A percentile compares a stretch with the other conserved stretches of the same genome.
phyloP scores from a whole-genome alignment of 2,113 vertebrate genomes.

The Pantherophis guttatus region DNA sequence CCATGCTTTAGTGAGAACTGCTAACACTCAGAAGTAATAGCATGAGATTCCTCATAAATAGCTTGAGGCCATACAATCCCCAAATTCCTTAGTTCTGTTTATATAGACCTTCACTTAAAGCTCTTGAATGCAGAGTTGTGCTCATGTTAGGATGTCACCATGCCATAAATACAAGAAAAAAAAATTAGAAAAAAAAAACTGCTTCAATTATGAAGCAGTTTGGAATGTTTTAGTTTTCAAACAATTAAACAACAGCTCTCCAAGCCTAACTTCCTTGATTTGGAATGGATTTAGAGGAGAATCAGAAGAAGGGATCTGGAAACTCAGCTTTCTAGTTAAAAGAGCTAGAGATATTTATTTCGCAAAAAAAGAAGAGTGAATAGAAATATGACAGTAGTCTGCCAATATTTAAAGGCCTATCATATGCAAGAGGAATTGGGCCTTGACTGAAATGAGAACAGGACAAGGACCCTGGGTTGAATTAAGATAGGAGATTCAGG shows the following conservation, averaged over 20 bases:
- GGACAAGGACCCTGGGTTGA: not conserved
- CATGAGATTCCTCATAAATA: constrained; percentile 61
- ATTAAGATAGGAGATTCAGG: not conserved
- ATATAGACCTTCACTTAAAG: constrained; percentile 51
- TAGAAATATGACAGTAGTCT: not conserved
- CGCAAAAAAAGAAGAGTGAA: not conserved
- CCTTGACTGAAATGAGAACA: not conserved
- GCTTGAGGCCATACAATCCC: constrained; percentile 55
- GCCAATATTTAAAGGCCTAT: not conserved
- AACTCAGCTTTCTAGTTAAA: not conserved
- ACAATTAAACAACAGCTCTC: constrained; percentile 21
- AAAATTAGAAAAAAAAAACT: too few relatives aligned
- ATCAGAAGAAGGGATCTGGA: not conserved
- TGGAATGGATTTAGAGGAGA: not conserved
- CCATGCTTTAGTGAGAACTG: constrained; percentile 42
- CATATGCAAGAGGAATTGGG: not conserved
- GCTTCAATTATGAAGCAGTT: not conserved
- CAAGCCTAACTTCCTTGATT: constrained; percentile 1
- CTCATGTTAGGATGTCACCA: not conserved
- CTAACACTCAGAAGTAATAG: constrained; percentile 61
- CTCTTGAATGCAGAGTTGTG: not conserved
- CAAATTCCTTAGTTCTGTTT: constrained; percentile 65
- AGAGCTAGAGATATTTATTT: not conserved
- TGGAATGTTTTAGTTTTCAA: not conserved
- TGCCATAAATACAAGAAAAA: not conserved